A percentile compares a stretch with the other conserved stretches of the same genome.
Conservation (phyloP, 1,140 invertebrate genomes). For the Pantala flavescens region DNA sequence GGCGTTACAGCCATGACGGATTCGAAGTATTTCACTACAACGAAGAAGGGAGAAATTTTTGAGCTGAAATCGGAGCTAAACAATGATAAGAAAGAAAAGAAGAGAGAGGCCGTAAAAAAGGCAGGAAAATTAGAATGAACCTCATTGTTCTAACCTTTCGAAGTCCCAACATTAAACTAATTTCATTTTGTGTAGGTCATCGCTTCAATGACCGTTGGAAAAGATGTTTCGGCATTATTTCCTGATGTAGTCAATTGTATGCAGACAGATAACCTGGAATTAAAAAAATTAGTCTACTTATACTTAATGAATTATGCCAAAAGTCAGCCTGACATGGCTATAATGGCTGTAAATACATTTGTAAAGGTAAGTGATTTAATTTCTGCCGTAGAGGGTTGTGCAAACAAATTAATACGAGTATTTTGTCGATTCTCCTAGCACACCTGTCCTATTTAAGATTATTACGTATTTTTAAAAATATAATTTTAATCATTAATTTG, state of each 20-base stretch:
- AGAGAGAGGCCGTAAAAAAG: slow-evolving; percentile 99
- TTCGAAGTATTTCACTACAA: slow-evolving; percentile 99
- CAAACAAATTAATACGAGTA: no score
- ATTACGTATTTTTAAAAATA: no score
- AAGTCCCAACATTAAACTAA: not conserved
- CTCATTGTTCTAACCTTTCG: not conserved
- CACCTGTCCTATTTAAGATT: no score
- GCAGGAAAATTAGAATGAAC: slow-evolving; percentile 34
- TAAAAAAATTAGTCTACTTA: slow-evolving; percentile 98
- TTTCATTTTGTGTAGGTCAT: slow-evolving; percentile 63
- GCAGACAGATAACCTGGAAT: slow-evolving; percentile 99
- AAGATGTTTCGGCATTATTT: slow-evolving; percentile 91
- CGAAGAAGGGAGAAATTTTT: slow-evolving; percentile 98
- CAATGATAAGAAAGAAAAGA: slow-evolving; percentile 99
- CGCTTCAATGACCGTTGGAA: slow-evolving; percentile 99
- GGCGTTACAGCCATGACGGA: slow-evolving; percentile 76
- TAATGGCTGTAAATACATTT: slow-evolving; percentile 99
- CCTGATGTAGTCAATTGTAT: slow-evolving; percentile 99
- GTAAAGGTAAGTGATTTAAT: slow-evolving; percentile 70
- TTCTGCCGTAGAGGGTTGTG: not conserved
- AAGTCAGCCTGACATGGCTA: slow-evolving; percentile 99
- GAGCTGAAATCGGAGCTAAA: slow-evolving; percentile 98
- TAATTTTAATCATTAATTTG: no score
- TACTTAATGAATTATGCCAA: slow-evolving; percentile 99
- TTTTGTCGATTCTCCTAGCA: no score